These are phyloP conservation scores for Fragum fragum DNA, from an alignment of 2,888 invertebrate species.

Conservation along the genomic window DNA sequence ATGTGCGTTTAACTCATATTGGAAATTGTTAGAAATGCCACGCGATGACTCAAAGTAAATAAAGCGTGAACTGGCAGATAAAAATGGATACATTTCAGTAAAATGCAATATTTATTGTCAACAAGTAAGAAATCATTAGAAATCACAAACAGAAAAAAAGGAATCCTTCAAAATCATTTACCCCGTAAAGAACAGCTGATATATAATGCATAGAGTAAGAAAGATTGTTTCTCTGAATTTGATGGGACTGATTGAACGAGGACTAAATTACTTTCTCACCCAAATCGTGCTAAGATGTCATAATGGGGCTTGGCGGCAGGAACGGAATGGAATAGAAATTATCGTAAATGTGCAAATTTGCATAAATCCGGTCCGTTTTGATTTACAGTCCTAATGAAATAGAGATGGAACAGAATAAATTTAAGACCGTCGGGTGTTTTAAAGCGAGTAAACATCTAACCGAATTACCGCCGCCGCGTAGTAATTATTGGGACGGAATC, in stretches of 20 bases:
- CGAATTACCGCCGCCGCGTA: constrained; percentile 58
- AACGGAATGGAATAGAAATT: constrained; percentile 55
- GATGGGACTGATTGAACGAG: constrained; percentile 71
- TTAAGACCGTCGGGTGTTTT: constrained; percentile 39
- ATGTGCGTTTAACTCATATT: too few relatives aligned
- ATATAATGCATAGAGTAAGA: constrained; percentile 20
- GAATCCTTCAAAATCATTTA: too few relatives aligned
- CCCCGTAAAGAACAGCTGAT: not conserved
- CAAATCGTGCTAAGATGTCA: constrained; percentile 44
- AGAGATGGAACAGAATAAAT: constrained; percentile 39
- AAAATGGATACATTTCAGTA: too few relatives aligned
- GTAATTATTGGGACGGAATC: constrained; percentile 66
- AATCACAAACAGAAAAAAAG: too few relatives aligned
- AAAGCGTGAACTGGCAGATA: too few relatives aligned
- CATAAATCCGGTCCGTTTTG: constrained; percentile 66
- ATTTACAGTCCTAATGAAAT: constrained; percentile 65
- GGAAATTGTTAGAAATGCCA: too few relatives aligned
- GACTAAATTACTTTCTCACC: constrained; percentile 70
- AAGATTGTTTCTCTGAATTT: constrained; percentile 40
- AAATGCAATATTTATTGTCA: too few relatives aligned
- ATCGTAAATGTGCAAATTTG: constrained; percentile 60
- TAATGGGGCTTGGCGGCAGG: constrained; percentile 30
- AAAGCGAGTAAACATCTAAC: constrained; percentile 66
- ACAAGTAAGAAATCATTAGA: too few relatives aligned
- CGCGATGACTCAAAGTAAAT: too few relatives aligned